phyloP scores from a whole-genome alignment of 2,888 invertebrate genomes.

The Pterostichus niger region DNA sequence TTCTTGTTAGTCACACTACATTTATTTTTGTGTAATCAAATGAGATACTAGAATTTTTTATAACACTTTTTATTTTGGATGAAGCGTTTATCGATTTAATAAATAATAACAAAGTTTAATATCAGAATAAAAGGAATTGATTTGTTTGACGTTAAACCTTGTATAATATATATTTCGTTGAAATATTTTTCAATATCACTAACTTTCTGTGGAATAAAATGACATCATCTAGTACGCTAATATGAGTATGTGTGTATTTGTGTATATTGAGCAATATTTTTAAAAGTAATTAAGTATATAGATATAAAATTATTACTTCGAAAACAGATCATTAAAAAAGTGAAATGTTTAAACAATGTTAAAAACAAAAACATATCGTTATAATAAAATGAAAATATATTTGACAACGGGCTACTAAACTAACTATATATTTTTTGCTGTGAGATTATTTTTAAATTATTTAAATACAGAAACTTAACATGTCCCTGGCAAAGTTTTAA shows the following conservation, averaged over 20 bases:
- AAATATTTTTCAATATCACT: neutral
- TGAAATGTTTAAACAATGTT: too few species aligned
- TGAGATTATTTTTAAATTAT: too few species aligned
- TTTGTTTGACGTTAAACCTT: too few species aligned
- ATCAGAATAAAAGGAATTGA: neutral
- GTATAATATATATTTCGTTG: neutral
- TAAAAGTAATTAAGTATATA: too few species aligned
- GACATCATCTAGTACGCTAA: neutral
- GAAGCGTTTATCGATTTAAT: too few species aligned
- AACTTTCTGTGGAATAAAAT: neutral
- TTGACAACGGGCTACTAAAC: too few species aligned
- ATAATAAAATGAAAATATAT: too few species aligned
- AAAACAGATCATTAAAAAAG: neutral
- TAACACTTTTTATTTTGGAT: neutral
- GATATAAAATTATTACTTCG: too few species aligned
- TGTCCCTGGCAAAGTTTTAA: too few species aligned
- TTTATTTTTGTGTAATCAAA: neutral
- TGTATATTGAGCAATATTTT: conserved; percentile 4
- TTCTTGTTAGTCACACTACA: neutral
- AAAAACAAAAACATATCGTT: too few species aligned
- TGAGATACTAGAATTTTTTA: neutral
- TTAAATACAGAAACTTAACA: too few species aligned
- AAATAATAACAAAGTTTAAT: neutral
- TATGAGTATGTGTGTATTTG: neutral
- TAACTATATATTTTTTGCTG: too few species aligned